These are phyloP conservation scores for Carterocephalus palaemon DNA, from an alignment of 2,888 invertebrate genomes.

Conservation along the genomic window DNA sequence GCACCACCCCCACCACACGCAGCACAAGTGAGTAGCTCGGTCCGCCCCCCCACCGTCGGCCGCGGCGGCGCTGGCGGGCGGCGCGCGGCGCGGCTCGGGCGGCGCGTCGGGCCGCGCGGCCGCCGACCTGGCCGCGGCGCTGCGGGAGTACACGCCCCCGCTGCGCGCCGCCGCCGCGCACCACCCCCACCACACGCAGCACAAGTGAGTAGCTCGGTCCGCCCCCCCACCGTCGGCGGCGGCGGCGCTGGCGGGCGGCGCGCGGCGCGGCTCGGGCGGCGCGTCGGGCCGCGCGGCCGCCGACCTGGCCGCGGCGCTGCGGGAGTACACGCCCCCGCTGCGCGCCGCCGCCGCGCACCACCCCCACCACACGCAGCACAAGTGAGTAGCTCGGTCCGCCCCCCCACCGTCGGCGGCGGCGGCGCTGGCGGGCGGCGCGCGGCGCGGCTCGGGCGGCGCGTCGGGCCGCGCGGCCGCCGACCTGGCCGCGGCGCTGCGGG, in stretches of 20 bases:
- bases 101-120: slow-evolving; percentile 88
- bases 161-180: slow-evolving; percentile 89
- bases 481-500: no score
- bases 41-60: slow-evolving; percentile 89
- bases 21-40: slow-evolving; percentile 76
- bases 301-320: slow-evolving; percentile 87
- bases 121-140: slow-evolving; percentile 86
- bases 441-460: no score
- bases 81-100: slow-evolving; percentile 89
- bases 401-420: no score
- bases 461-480: no score
- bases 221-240: slow-evolving; percentile 91
- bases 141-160: slow-evolving; percentile 86
- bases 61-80: slow-evolving; percentile 91
- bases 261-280: slow-evolving; percentile 87
- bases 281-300: slow-evolving; percentile 88
- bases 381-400: no score
- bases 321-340: slow-evolving; percentile 85
- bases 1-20: slow-evolving; percentile 67
- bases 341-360: slow-evolving; percentile 89
- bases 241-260: slow-evolving; percentile 91
- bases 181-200: slow-evolving; percentile 53
- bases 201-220: slow-evolving; percentile 80
- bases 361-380: slow-evolving; percentile 40
- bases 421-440: no score